Evolutionary conservation across 2,888 invertebrate genomes (phyloP).

Genomic region (Caenorhabditis virilis): DNA sequence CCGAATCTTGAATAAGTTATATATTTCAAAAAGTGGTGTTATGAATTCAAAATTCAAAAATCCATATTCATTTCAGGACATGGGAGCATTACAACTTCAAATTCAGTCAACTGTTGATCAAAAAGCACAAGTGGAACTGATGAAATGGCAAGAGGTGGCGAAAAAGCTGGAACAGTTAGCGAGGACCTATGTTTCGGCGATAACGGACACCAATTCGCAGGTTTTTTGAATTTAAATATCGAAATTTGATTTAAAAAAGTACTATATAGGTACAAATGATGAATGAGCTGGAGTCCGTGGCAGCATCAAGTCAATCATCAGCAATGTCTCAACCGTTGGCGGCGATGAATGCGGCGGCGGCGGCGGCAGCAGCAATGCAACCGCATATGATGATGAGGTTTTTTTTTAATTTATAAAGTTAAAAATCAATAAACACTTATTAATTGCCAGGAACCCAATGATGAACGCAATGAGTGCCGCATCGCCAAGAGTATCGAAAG

Average conservation of each 20-base stretch:
- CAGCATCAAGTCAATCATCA: not conserved
- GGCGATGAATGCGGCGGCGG: constrained; percentile 6
- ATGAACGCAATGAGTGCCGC: constrained; percentile 13
- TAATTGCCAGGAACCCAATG: constrained; percentile 28
- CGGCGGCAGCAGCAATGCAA: constrained; percentile 25
- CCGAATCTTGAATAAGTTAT: too few relatives aligned
- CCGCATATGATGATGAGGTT: constrained; percentile 35
- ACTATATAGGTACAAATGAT: too few relatives aligned
- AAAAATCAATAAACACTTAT: not conserved
- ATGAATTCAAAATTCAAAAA: too few relatives aligned
- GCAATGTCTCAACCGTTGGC: constrained; percentile 10
- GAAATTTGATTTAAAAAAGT: too few relatives aligned
- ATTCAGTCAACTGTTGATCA: constrained; percentile 13
- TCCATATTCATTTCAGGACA: not conserved
- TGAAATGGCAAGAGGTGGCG: constrained; percentile 10
- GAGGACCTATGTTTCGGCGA: constrained; percentile 4
- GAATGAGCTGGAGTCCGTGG: constrained; percentile 3
- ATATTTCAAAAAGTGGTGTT: too few relatives aligned
- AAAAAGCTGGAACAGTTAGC: constrained; percentile 18
- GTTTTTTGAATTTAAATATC: too few relatives aligned
- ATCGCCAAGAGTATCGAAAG: constrained; percentile 26
- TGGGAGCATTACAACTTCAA: constrained; percentile 4
- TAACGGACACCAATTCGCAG: constrained; percentile 9
- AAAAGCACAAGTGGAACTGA: constrained; percentile 14
- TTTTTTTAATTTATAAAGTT: not conserved